phyloP scores from a whole-genome alignment of 2,113 vertebrate genomes.

The Grallaria varia region DNA sequence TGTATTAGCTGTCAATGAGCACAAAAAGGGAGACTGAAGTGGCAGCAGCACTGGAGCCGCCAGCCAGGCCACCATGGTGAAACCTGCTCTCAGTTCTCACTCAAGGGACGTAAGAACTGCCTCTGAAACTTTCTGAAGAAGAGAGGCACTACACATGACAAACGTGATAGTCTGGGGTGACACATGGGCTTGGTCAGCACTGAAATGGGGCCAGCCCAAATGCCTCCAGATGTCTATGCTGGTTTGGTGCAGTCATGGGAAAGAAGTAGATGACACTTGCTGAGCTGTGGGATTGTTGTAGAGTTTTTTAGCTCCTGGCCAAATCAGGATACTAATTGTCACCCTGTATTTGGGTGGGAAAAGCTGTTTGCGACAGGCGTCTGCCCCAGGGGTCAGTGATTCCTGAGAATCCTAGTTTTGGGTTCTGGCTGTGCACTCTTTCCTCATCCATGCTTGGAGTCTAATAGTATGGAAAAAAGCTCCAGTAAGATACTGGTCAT shows the following conservation, averaged over 20 bases:
- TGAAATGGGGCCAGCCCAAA: background rate
- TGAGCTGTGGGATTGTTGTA: background rate
- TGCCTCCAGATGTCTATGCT: background rate
- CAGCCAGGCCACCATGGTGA: background rate
- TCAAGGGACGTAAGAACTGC: background rate
- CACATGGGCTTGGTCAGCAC: rapidly evolving
- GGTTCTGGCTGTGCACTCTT: background rate
- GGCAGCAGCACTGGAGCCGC: background rate
- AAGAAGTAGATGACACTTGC: background rate
- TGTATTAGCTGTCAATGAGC: background rate
- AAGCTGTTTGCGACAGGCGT: background rate
- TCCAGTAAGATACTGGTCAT: background rate
- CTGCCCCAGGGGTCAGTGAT: rapidly evolving
- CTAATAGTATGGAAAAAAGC: background rate
- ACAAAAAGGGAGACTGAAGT: background rate
- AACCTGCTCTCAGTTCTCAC: background rate
- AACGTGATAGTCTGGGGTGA: background rate
- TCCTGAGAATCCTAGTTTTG: background rate
- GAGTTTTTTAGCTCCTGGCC: background rate
- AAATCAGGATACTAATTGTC: background rate
- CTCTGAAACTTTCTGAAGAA: background rate
- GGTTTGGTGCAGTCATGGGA: background rate
- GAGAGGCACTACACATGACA: background rate
- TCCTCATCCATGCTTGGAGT: background rate
- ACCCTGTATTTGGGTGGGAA: background rate